A percentile compares a stretch with the other conserved stretches of the same genome.
Conservation (phyloP, 2,797 vertebrate genomes). For the Tragelaphus oryx region DNA sequence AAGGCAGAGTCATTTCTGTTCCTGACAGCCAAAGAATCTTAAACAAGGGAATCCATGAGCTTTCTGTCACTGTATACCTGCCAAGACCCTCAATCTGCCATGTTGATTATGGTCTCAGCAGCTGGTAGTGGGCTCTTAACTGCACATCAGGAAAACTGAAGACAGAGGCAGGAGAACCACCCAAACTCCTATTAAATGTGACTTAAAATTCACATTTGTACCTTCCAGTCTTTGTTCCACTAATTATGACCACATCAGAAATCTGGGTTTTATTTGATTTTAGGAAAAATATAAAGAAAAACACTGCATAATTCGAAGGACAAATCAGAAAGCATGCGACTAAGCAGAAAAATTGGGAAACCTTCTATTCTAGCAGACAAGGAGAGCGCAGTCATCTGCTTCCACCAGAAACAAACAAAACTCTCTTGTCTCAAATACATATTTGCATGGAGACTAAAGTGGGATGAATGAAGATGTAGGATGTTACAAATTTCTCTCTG, state of each 20-base stretch:
- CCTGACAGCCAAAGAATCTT: background rate
- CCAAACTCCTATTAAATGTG: background rate
- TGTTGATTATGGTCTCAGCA: background rate
- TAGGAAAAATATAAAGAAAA: background rate
- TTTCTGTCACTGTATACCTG: background rate
- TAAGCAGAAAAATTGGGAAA: constrained; percentile 18
- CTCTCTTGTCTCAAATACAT: background rate
- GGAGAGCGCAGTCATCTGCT: background rate
- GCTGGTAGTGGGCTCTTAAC: background rate
- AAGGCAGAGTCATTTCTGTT: background rate
- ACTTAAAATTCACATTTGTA: background rate
- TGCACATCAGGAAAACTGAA: background rate
- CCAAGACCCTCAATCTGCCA: background rate
- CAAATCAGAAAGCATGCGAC: background rate
- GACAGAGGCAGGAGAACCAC: background rate
- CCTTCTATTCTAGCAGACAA: background rate
- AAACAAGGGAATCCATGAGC: background rate
- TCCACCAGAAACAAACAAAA: background rate
- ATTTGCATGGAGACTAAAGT: background rate
- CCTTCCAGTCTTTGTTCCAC: background rate
- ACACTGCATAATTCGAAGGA: background rate
- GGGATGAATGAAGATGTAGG: background rate
- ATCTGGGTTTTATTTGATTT: background rate
- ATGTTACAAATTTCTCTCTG: background rate
- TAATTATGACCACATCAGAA: background rate